Evolutionary conservation across 2,797 vertebrate genomes (phyloP), one percentile per base, ranked within the genome.

Genomic region (Malurus splendens): DNA sequence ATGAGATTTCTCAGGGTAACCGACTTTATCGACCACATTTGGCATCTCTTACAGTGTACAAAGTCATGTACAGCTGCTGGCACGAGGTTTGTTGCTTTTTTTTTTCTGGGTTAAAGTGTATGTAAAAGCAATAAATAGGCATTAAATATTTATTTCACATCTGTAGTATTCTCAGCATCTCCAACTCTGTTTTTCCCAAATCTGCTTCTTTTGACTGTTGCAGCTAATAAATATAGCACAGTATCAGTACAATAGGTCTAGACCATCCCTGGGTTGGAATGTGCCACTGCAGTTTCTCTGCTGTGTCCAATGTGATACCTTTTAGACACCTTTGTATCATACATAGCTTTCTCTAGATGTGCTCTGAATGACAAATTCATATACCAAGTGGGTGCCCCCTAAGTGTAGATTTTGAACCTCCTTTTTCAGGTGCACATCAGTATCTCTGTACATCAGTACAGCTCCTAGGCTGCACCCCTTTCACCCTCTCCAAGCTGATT

Each of bases 11-110:
- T 65, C 96, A 94, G 45, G 98, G 98, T n/a, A 94, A 97, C 38
- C 93, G 98, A 16, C 97, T 99, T 33, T 98, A 98, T 92, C 96
- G 97, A 36, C 98, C 98, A 1, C 82, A 95, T 45, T 94, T 97
- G 51, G 98, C 98, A 39, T 95, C 98, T 0, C 80, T 88, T 33
- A 14, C 86, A 9, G 56, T 98, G 20, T 98, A 98, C 80, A 60
- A 97, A 94, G 95, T 98, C 93, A 99, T 98, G 98, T 98, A 98
- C 94, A 96, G 95, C 80, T 99, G 98, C 96, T 99, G 98, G 98
- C 98, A 99, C 0, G 98, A 98, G 98, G 98, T 98, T 64, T 81
- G 96, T 92, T 65, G 8, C 33, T 19, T 13, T 38, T 38, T 7
- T 23, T 60, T 3, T 19, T 38, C 64, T 25, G 19, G n/a, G 13